Conservation (phyloP, 2,888 invertebrate species). For the Sinodicranocentrus sp. region DNA sequence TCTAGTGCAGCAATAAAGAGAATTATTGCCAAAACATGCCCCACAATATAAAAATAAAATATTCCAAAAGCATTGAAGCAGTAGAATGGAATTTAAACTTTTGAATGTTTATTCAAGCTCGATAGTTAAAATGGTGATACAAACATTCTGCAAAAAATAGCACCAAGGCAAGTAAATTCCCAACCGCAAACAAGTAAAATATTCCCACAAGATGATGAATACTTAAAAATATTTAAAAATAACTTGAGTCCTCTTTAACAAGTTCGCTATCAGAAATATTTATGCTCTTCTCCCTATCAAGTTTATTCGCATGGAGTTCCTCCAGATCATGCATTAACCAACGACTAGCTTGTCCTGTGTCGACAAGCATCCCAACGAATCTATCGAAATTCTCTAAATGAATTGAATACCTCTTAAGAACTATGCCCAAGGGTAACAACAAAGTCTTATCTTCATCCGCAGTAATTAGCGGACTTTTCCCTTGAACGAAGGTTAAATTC, state of each 20-base stretch:
- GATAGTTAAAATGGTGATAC: too few species aligned
- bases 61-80: slow-evolving; percentile 23
- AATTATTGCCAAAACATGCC: slow-evolving; percentile 17
- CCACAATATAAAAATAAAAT: slow-evolving; percentile 28
- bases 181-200: slow-evolving; percentile 6
- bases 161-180: background rate
- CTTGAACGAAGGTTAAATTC: slow-evolving; percentile 22
- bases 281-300: background rate
- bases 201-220: slow-evolving; percentile 30
- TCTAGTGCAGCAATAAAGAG: too few species aligned
- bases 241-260: too few species aligned
- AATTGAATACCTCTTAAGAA: slow-evolving; percentile 20
- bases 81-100: too few species aligned
- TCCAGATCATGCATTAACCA: slow-evolving; percentile 12
- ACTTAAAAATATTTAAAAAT: background rate
- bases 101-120: too few species aligned
- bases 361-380: slow-evolving; percentile 1
- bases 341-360: slow-evolving; percentile 19
- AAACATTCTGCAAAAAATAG: background rate
- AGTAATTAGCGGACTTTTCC: slow-evolving; percentile 35
- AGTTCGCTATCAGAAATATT: background rate
- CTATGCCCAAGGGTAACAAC: slow-evolving; percentile 22
- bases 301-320: slow-evolving; percentile 7
- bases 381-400: slow-evolving; percentile 27
- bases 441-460: slow-evolving; percentile 41